These are phyloP conservation scores for Mormyrus hasselquistii DNA, from an alignment of 2,797 vertebrate genomes.

Conservation along the genomic window DNA sequence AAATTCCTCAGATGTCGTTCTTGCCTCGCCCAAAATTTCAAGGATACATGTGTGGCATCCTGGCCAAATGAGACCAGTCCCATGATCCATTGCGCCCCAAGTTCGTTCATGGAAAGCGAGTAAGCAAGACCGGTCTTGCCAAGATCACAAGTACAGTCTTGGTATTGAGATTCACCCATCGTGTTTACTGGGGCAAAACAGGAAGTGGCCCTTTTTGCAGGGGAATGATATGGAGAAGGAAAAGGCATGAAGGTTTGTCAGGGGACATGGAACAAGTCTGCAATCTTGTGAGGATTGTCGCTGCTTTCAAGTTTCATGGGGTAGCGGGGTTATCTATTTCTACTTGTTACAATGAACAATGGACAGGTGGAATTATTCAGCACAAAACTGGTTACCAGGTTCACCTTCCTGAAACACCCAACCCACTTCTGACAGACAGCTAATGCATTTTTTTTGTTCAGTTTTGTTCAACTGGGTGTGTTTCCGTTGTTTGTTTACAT, in stretches of 20 bases:
- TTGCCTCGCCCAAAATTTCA: background rate
- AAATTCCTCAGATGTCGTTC: background rate
- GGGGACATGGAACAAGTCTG: background rate
- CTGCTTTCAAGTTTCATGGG: background rate
- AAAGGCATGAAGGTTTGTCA: background rate
- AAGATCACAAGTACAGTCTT: no score
- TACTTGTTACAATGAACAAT: background rate
- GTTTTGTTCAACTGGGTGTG: background rate
- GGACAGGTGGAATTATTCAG: background rate
- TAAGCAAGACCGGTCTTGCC: background rate
- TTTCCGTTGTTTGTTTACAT: background rate
- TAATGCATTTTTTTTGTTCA: background rate
- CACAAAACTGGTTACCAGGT: background rate
- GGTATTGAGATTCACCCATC: background rate
- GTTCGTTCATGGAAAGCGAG: background rate
- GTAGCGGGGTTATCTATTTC: background rate
- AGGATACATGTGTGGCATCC: background rate
- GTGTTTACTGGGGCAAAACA: background rate
- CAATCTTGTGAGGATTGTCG: background rate
- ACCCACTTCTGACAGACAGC: background rate
- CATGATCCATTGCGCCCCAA: background rate
- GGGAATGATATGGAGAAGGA: background rate
- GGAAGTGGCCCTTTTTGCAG: background rate
- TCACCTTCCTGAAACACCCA: background rate
- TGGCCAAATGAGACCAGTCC: background rate